phyloP scores from a whole-genome alignment of 30 jellyfish, hydroid and myxozoan species.

The Aurelia sp. region DNA sequence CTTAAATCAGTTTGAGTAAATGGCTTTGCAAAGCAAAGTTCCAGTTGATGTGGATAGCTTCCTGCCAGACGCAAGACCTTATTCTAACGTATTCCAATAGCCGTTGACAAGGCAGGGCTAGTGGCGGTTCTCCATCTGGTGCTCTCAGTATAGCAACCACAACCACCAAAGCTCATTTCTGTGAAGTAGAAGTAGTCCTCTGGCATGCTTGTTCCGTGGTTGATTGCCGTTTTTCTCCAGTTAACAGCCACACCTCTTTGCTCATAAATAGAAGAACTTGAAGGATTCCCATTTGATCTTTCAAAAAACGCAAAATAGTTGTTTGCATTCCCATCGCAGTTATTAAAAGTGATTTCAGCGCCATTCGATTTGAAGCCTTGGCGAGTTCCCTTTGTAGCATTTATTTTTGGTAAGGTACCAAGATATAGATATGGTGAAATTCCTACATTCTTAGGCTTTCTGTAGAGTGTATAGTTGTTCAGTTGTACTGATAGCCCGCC shows the following conservation, averaged over 20 bases:
- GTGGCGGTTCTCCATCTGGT: conserved; percentile 21
- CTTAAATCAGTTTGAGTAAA: no score
- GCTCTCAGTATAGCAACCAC: conserved; percentile 68
- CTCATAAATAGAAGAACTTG: conserved; percentile 4
- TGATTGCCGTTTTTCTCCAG: conserved; percentile 35
- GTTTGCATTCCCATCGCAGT: conserved; percentile 37
- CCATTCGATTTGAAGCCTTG: conserved; percentile 42
- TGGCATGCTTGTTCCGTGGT: conserved; percentile 4
- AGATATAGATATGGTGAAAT: conserved; percentile 30
- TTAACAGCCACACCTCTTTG: conserved; percentile 25
- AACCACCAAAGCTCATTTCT: conserved; percentile 61
- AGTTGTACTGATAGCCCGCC: conserved; percentile 39
- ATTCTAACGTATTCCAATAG: conserved; percentile 23
- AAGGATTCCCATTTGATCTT: background rate
- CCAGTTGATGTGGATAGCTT: no score
- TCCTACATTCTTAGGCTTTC: conserved; percentile 18
- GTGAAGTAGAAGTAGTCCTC: conserved; percentile 36
- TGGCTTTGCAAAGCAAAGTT: no score
- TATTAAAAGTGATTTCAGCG: background rate
- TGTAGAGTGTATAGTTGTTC: conserved; percentile 7
- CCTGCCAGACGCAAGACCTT: background rate
- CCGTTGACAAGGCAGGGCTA: conserved; percentile 8
- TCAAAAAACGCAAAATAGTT: conserved; percentile 35
- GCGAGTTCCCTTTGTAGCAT: background rate
- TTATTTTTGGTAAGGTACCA: conserved; percentile 22